These are phyloP conservation scores for Hydrochoerus hydrochaeris DNA, from an alignment of 2,113 vertebrate species.

Conservation along the genomic window DNA sequence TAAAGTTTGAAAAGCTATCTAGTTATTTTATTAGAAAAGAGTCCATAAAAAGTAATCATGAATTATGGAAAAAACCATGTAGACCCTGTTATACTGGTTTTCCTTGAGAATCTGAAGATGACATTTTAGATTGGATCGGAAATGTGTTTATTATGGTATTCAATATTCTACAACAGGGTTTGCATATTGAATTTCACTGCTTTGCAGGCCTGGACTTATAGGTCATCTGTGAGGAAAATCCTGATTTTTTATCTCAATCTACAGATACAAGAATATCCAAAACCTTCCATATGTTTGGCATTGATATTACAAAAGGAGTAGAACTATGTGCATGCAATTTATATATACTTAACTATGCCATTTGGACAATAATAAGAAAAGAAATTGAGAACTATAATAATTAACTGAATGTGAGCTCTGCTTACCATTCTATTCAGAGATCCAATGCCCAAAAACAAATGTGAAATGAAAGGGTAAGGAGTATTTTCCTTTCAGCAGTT, in stretches of 20 bases:
- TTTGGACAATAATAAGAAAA: background rate
- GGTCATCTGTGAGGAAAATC: constrained; percentile 15
- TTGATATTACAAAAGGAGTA: background rate
- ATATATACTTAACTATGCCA: background rate
- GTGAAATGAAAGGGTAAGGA: background rate
- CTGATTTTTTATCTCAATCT: constrained; percentile 43
- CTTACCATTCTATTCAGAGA: background rate
- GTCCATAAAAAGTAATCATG: constrained; percentile 36
- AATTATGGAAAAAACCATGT: constrained; percentile 52
- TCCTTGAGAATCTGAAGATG: constrained; percentile 48
- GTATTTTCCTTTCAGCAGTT: background rate
- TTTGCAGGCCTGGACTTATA: constrained; percentile 33
- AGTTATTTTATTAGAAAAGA: constrained; percentile 43
- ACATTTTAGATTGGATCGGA: constrained; percentile 63
- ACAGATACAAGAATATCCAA: constrained; percentile 31
- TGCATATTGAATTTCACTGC: constrained; percentile 15
- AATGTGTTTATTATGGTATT: constrained; percentile 43
- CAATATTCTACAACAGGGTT: constrained; percentile 52
- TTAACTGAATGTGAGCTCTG: background rate
- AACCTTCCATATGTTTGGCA: background rate
- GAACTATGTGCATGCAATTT: background rate
- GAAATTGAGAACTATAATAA: background rate
- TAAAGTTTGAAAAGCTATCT: constrained; percentile 46
- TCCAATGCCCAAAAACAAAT: background rate
- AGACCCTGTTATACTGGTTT: constrained; percentile 50